Conservation (phyloP, 2,113 vertebrate genomes). For the pig (Sus scrofa) region DNA sequence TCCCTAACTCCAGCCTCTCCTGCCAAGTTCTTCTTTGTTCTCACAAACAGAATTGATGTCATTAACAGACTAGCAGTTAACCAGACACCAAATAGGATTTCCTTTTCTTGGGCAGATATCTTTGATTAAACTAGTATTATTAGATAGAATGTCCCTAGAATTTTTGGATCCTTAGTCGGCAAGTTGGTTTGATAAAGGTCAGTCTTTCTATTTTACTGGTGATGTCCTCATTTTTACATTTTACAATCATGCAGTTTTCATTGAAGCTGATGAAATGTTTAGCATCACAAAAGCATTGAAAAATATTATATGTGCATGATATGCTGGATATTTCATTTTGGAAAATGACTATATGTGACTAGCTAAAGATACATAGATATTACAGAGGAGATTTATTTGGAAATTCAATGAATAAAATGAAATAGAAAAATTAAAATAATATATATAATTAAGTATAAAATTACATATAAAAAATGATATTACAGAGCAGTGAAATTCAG, state of each 20-base stretch:
- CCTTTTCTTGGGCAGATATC: background rate
- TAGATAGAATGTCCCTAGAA: background rate
- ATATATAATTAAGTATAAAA: background rate
- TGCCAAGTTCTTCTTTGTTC: background rate
- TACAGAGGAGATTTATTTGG: background rate
- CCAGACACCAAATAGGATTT: background rate
- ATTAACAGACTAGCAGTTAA: background rate
- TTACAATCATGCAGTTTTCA: background rate
- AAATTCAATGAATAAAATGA: background rate
- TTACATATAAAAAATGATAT: background rate
- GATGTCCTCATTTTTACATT: background rate
- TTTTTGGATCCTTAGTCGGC: background rate
- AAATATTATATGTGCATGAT: background rate
- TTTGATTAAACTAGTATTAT: background rate
- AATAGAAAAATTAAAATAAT: background rate
- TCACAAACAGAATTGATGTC: background rate
- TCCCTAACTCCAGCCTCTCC: background rate
- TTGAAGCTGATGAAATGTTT: background rate
- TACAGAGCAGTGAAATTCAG: background rate
- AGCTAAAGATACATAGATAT: background rate
- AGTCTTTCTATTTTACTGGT: background rate
- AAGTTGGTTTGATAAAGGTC: background rate
- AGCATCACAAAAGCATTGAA: background rate
- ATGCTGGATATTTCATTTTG: background rate
- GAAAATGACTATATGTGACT: background rate